Conservation (phyloP, 1,140 invertebrate genomes). For the Brachionus plicatilis region DNA sequence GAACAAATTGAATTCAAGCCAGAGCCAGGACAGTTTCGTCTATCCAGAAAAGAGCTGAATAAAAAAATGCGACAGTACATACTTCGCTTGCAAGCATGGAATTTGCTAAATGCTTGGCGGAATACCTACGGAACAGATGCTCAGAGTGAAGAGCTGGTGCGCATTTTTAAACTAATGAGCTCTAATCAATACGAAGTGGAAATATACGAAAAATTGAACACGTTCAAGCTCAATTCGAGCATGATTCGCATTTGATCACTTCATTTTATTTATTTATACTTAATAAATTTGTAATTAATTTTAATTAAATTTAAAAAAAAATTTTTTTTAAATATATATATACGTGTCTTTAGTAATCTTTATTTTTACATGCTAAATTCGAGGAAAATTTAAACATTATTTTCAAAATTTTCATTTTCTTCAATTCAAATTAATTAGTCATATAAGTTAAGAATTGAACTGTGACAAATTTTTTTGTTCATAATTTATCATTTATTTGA, state of each 20-base stretch:
- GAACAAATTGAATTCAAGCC: conserved; percentile 19
- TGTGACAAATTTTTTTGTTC: too few species aligned
- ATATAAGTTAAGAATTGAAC: too few species aligned
- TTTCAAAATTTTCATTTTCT: not conserved
- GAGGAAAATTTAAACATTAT: not conserved
- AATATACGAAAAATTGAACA: conserved; percentile 25
- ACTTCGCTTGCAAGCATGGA: conserved; percentile 24
- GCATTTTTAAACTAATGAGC: conserved; percentile 31
- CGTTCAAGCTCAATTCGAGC: conserved; percentile 14
- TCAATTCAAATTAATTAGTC: too few species aligned
- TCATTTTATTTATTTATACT: not conserved
- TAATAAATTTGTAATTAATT: not conserved
- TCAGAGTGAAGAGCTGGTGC: conserved; percentile 14
- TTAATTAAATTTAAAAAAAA: not conserved
- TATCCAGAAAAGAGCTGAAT: not conserved
- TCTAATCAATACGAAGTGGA: conserved; percentile 32
- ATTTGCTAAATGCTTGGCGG: conserved; percentile 20
- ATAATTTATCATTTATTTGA: too few species aligned
- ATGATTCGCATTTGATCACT: not conserved
- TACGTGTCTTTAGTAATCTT: not conserved
- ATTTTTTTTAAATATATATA: not conserved
- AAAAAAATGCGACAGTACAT: conserved; percentile 28
- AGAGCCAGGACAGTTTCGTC: not conserved
- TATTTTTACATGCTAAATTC: not conserved
- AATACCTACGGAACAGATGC: conserved; percentile 24